Evolutionary conservation across 2,797 vertebrate genomes (phyloP), one percentile per base, ranked within the genome.

Genomic region (Smutsia temminckii): DNA sequence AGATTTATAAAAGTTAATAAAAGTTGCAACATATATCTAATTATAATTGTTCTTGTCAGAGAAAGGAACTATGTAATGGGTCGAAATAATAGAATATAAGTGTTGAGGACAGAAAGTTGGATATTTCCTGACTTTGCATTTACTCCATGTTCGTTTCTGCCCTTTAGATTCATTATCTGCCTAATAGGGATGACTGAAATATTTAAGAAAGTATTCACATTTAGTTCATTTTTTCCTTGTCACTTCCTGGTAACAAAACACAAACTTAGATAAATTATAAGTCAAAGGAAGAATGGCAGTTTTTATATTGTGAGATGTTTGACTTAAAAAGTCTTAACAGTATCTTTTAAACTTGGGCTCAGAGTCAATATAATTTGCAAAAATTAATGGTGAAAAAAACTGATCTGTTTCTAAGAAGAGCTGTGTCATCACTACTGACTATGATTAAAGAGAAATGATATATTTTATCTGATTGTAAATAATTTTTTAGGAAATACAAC

Each of bases 401-500:
- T 53, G 11, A n/a, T 51, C 8, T 80, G 59, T 75, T 95, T 94
- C n/a, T 80, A 77, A 85, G 13, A 80, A 32, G 14, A 90, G 23
- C 34, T 86, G 34, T 81, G 53, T 77, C 40, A 94, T 90, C n/a
- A 51, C 8, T 37, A 17, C 23, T 53, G 16, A 78, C 11, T 72
- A 10, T 74, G 3, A 72, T 83, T 75, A 77, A 88, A 72, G 21
- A 69, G 8, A 89, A 77, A 91, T 88, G 18, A 4, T 84, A 10
- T 68, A 79, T 5, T 85, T 79, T 46, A 85, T 8, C 16, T 78
- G 53, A 61, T 32, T 72, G 34, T 10, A 10, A 40, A 40, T 80
- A 25, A 53, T 25, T 87, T 91, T 69, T 32, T 7, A 79, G 27
- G 17, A 18, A 57, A 77, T 66, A 81, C 29, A 71, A 68, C 55